Base-by-base conservation (phyloP, 2,113 vertebrate genomes). In the Plecturocebus donacophilus region DNA sequence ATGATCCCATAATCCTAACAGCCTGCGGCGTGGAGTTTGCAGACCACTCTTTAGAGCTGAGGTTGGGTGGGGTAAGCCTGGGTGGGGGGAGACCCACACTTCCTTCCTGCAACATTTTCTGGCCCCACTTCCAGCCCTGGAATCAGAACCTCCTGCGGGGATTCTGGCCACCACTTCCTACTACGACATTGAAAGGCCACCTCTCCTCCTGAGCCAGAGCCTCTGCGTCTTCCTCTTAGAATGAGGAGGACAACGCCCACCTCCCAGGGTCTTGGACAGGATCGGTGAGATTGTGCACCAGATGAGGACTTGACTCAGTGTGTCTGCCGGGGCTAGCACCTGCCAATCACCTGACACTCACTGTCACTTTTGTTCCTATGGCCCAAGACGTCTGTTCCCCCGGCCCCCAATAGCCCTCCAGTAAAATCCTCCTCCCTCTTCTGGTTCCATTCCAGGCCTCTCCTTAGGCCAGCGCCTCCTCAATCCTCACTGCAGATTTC, bases 11-110 rank as follows among this genome's bases (percentile, higher is more conserved):
- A 71, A 19, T 10, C 64, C 38, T 8, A 4, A 30, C 0, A 58
- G 80, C 11, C 14, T 6, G 3, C n/a, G 16, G 38, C 14, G 0
- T 0, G 1, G 76, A 30, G 27, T n/a, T 49, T 20, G 3, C 27
- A 68, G 54, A 4, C 20, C 32, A 20, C 27, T 4, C 49, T 58
- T 16, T 56, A 40, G 42, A 85, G 70, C 71, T 1, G 9, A 38
- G 27, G 42, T 21, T 20, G 3, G 13, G 1, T 0, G 16, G 11
- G 42, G 35, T 3, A 0, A 45, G 20, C 25, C 12, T 0, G 0
- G 35, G 30, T 0, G 0, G 73, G 47, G n/a, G 32, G 19, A 49
- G 2, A 3, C 35, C 66, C 32, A 1, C 38, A 1, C 0, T 19
- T 25, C 30, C 80, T 38, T 0, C 52, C 47, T 14, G 52, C 54